Base-by-base conservation (phyloP, 2,888 invertebrate species). In the Thereva nobilitata region DNA sequence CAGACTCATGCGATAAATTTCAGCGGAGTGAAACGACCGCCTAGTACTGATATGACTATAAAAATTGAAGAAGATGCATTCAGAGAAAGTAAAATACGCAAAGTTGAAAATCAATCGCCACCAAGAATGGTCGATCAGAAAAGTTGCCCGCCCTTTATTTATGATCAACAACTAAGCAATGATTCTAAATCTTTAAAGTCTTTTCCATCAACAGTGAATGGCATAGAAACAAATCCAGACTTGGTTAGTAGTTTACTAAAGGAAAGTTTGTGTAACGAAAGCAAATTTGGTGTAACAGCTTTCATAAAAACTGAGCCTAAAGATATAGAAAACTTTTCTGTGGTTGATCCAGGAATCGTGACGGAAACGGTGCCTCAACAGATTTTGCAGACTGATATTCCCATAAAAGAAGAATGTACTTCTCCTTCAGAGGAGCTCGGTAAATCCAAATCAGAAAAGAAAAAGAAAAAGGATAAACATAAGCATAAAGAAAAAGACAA, bases 401-500 rank as follows among this genome's bases (percentile, higher is more conserved):
- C 81, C 0, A 66, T 78, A 12, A 67, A 68, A 59, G 71, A 72
- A 56, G 23, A 65, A 42, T n/a, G 23, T 23, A 1, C 34, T 5
- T 10, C 10, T 7, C 50, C 34, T 10, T 9, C 40, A 38, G 73
- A 73, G 10, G 69, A 71, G 10, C 68, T 67, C 57, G 44, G 52
- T 10, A 65, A 66, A 53, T 68, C 69, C 0, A 75, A 75, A 49
- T 68, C 72, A 0, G 81, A 80, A 66, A 81, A 81, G 75, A 90
- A 91, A 73, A 91, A 89, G 79, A 91, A 90, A 77, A 87, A 87
- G 73, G 89, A 90, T 76, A 90, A 90, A 75, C 90, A 90, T 73
- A 91, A 90, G 78, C 89, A 90, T 75, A 91, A 90, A 82, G 88
- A 91, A 76, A 90, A 89, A 79, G 88, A 90, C 74, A 86, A 89